Conservation (phyloP, 2,888 invertebrate genomes). For the Drosophila yooni region DNA sequence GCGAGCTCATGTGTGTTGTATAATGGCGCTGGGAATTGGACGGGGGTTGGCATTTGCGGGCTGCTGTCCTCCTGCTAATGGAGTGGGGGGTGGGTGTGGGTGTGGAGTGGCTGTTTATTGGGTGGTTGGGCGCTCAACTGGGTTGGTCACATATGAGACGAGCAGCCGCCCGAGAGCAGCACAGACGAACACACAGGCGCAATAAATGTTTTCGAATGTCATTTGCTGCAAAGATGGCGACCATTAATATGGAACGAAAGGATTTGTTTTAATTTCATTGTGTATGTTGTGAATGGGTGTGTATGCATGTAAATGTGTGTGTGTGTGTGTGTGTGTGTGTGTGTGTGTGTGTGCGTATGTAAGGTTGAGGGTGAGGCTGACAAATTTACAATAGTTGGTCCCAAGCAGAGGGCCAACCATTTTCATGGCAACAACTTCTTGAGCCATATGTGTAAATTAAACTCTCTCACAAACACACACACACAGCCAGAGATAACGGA, state of each 20-base stretch:
- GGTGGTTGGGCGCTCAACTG: slow-evolving; percentile 38
- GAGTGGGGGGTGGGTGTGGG: slow-evolving; percentile 37
- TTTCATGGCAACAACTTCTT: slow-evolving; percentile 58
- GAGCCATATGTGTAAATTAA: slow-evolving; percentile 64
- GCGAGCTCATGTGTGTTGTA: slow-evolving; percentile 42
- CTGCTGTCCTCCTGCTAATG: slow-evolving; percentile 45
- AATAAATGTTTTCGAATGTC: slow-evolving; percentile 82
- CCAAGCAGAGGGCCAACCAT: slow-evolving; percentile 37
- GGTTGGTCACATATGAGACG: slow-evolving; percentile 65
- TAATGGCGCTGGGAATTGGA: slow-evolving; percentile 67
- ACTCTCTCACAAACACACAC: slow-evolving; percentile 18
- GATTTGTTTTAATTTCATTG: slow-evolving; percentile 81
- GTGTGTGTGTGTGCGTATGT: not conserved
- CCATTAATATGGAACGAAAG: slow-evolving; percentile 82
- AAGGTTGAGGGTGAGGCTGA: slow-evolving; percentile 20
- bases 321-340: not conserved
- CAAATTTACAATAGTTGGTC: slow-evolving; percentile 65
- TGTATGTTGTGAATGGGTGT: slow-evolving; percentile 34
- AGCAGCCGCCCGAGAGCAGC: slow-evolving; percentile 24
- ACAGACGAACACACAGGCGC: slow-evolving; percentile 54
- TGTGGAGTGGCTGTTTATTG: slow-evolving; percentile 17
- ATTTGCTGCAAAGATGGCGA: slow-evolving; percentile 81
- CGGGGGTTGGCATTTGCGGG: slow-evolving; percentile 50
- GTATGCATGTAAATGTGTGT: not conserved
- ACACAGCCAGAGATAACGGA: not conserved